Base-by-base conservation (phyloP, 2,888 invertebrate species). In the Colostygia pectinataria region DNA sequence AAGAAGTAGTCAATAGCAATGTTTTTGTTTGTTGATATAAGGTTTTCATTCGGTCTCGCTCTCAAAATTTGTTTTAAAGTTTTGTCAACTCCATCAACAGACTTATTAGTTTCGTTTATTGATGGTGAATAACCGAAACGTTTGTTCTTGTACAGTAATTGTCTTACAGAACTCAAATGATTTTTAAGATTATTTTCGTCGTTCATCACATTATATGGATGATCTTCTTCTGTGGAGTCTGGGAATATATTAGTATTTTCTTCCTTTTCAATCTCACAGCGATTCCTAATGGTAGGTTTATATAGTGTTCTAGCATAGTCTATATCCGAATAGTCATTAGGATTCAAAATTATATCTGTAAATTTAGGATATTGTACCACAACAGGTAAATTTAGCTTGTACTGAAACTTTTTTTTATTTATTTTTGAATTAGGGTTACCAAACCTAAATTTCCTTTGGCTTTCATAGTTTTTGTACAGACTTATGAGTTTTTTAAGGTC, bases 311-410 rank as follows among this genome's bases (percentile, higher is more conserved):
- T 49, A 14, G 61, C 66, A 10, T 62, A 76, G 46, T 80, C 72
- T 36, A 68, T 55, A 27, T 77, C 77, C 9, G 71, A 47, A 58
- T 76, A 71, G 42, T 77, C 75, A 41, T 68, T 57, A 0, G 67
- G 57, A 46, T 73, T 71, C 2, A 65, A 57, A 40, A 59, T 50
- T 7, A 62, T 55, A 14, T 61, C 50, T 24, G 46, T 33, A 2
- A 36, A 50, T 39, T 40, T 45, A 1, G 51, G 37, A 14, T 48
- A 20, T 0, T 36, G 20, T n/a, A 42, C 36, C 0, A 33, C 46
- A 4, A 33, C n/a, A 1, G 46, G 46, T 24, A 50, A 7, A 8
- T 54, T 43, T 1, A 54, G 2, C 6, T 41, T 39, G 25, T 23
- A 44, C 24, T 23, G 20, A 14, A 15, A 1, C 20, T 20, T 4